Evolutionary conservation across 2,113 vertebrate genomes (phyloP).

Genomic region (Cromileptes altivelis): DNA sequence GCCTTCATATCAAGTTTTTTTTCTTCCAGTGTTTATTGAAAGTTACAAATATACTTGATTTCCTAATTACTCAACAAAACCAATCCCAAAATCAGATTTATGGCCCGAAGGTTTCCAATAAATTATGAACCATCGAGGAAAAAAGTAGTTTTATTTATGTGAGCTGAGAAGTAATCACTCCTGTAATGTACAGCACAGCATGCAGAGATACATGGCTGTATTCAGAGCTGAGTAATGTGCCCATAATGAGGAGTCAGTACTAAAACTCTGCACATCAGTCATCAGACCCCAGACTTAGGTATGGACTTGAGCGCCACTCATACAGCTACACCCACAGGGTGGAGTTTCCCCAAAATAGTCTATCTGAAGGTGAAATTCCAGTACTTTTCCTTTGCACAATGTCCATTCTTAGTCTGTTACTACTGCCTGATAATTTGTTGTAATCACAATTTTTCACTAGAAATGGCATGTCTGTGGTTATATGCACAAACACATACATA

Average conservation of each 20-base stretch:
- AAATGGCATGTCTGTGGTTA: neutral
- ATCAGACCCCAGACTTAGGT: conserved; percentile 19
- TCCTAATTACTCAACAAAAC: conserved; percentile 25
- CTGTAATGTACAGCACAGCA: conserved; percentile 19
- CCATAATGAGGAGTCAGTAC: conserved; percentile 15
- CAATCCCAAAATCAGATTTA: conserved; percentile 12
- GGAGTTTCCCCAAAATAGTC: conserved; percentile 59
- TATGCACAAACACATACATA: neutral
- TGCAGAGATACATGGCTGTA: conserved; percentile 49
- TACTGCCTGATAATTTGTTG: neutral
- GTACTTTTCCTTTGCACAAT: conserved; percentile 54
- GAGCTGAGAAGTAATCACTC: conserved; percentile 30
- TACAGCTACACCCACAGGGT: conserved; percentile 41
- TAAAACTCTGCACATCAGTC: conserved; percentile 13
- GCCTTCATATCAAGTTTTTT: conserved; percentile 5
- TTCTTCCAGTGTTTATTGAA: neutral
- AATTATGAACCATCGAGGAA: conserved; percentile 17
- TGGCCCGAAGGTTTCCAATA: conserved; percentile 23
- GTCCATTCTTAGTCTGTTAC: conserved; percentile 6
- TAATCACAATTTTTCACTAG: neutral
- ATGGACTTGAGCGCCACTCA: neutral
- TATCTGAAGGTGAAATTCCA: conserved; percentile 42
- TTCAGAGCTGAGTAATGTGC: conserved; percentile 56
- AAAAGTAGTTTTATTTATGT: neutral
- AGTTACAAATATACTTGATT: conserved; percentile 12